Conservation (phyloP, 2,888 invertebrate genomes). For the Drosophila multiciliata region DNA sequence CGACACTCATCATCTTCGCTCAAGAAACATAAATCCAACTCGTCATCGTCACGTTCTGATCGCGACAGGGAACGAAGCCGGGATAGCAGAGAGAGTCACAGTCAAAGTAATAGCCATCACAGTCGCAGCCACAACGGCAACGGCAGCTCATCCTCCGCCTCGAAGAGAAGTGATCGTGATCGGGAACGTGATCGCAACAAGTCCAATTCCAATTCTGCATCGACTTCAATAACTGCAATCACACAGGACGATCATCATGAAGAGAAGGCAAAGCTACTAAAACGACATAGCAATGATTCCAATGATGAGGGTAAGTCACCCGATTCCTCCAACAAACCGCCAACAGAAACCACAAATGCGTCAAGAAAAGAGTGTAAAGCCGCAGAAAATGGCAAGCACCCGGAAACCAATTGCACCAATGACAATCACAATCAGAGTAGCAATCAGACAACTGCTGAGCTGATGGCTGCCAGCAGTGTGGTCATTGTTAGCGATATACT, state of each 20-base stretch:
- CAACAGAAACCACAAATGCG: slow-evolving; percentile 11
- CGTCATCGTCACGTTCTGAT: slow-evolving; percentile 69
- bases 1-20: slow-evolving; percentile 53
- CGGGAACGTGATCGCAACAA: slow-evolving; percentile 58
- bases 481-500: slow-evolving; percentile 79
- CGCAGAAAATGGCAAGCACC: slow-evolving; percentile 42
- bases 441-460: slow-evolving; percentile 12
- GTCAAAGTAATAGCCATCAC: slow-evolving; percentile 55
- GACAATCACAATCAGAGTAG: slow-evolving; percentile 15
- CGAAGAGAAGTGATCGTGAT: slow-evolving; percentile 59
- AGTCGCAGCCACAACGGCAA: slow-evolving; percentile 56
- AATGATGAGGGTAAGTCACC: slow-evolving; percentile 88
- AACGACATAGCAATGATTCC: slow-evolving; percentile 91
- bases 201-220: slow-evolving; percentile 43
- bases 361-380: slow-evolving; percentile 29
- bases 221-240: slow-evolving; percentile 32
- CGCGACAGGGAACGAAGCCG: slow-evolving; percentile 47
- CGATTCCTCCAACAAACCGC: slow-evolving; percentile 37
- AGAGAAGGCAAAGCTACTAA: slow-evolving; percentile 82
- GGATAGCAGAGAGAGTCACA: slow-evolving; percentile 47
- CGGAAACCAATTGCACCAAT: slow-evolving; percentile 34
- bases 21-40: slow-evolving; percentile 64
- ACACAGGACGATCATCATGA: slow-evolving; percentile 87
- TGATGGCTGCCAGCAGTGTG: slow-evolving; percentile 58
- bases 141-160: slow-evolving; percentile 51